Conservation (phyloP, 2,888 invertebrate genomes). For the Ligdia adustata region DNA sequence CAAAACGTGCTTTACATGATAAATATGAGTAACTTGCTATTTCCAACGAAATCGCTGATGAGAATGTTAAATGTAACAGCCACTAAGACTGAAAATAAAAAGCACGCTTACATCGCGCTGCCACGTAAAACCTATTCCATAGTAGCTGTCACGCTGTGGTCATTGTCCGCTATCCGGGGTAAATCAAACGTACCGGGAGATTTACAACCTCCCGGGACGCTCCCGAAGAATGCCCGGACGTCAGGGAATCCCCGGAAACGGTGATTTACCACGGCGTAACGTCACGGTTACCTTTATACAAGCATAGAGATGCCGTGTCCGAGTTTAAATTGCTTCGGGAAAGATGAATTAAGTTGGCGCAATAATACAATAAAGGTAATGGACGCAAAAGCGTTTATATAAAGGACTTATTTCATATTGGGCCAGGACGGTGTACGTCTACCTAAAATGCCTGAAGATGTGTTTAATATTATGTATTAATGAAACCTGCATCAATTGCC, state of each 20-base stretch:
- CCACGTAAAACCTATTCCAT: conserved; percentile 25
- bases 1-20: no score
- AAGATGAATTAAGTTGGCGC: conserved; percentile 9
- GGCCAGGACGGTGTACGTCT: no score
- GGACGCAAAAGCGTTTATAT: neutral
- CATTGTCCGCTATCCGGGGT: conserved; percentile 31
- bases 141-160: conserved; percentile 16
- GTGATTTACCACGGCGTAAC: conserved; percentile 19
- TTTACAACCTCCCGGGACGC: conserved; percentile 44
- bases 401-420: no score
- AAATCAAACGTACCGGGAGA: conserved; percentile 47
- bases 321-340: conserved; percentile 8
- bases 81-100: conserved; percentile 6
- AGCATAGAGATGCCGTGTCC: conserved; percentile 5
- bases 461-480: no score
- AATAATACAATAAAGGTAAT: neutral
- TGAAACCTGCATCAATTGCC: no score
- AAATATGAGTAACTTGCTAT: no score
- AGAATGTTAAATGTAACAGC: neutral
- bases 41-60: no score
- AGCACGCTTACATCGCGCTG: neutral
- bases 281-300: conserved; percentile 5
- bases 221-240: conserved; percentile 29
- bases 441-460: no score
- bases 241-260: conserved; percentile 6